Conservation (phyloP, 2,113 vertebrate species). For the Irena cyanogastra region DNA sequence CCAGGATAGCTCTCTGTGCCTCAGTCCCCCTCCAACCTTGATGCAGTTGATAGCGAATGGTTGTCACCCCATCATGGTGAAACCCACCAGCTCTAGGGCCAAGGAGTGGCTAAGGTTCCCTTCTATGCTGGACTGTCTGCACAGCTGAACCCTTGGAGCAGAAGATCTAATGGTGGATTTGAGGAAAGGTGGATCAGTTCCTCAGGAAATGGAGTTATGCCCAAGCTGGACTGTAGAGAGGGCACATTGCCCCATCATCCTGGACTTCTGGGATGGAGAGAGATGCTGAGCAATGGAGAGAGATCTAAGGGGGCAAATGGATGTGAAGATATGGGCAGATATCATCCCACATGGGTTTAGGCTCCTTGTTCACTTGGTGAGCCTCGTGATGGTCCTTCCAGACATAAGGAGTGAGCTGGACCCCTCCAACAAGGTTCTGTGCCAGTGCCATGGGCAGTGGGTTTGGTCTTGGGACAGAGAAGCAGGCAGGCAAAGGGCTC, state of each 20-base stretch:
- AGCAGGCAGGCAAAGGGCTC: background rate
- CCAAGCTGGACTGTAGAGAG: background rate
- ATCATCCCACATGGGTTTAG: background rate
- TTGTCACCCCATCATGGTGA: fast-evolving
- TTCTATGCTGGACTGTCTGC: background rate
- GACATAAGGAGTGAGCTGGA: fast-evolving
- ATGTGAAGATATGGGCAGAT: background rate
- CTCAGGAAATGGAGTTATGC: background rate
- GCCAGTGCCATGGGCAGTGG: too few species aligned
- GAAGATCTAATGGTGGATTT: background rate
- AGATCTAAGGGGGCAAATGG: background rate
- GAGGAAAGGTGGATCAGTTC: background rate
- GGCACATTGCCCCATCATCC: background rate
- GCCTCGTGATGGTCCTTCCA: background rate
- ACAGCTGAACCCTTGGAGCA: background rate
- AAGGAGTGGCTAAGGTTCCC: background rate
- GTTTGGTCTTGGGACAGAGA: background rate
- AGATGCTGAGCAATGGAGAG: background rate
- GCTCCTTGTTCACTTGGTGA: background rate
- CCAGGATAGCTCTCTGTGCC: background rate
- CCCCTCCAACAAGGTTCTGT: background rate
- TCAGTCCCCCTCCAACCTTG: background rate
- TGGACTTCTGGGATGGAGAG: background rate
- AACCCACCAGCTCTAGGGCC: background rate
- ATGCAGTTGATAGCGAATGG: fast-evolving